Evolutionary conservation across 2,888 invertebrate species (phyloP).

Genomic region (Megastigmus dorsalis): DNA sequence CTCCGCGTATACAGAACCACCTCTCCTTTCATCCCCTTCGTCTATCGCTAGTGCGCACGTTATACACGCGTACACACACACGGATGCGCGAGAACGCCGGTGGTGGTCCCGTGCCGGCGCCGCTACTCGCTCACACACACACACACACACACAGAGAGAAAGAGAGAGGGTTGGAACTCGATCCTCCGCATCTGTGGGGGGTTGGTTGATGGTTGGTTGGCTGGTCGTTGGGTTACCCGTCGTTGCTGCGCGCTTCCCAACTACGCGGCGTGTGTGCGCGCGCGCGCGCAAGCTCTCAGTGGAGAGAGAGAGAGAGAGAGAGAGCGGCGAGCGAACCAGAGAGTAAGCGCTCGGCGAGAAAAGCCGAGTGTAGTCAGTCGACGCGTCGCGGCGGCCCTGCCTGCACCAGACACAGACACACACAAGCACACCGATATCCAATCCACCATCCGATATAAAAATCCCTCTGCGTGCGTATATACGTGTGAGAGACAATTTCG

Average conservation of each 20-base stretch:
- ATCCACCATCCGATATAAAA: no score
- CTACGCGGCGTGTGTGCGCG: constrained; percentile 6
- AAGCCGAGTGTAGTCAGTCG: constrained; percentile 67
- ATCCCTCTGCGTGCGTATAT: no score
- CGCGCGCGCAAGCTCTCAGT: not conserved
- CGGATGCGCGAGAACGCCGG: no score
- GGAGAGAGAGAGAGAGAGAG: not conserved
- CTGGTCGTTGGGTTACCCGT: not conserved
- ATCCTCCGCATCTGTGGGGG: constrained; percentile 13
- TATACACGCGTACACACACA: no score
- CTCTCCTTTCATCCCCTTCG: no score
- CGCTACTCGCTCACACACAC: not conserved
- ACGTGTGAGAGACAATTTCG: no score
- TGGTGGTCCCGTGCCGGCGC: not conserved
- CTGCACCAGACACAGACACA: no score
- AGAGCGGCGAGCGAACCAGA: constrained; percentile 30
- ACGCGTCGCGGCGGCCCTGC: constrained; percentile 62
- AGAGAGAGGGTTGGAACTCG: constrained; percentile 18
- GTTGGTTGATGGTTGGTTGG: no score
- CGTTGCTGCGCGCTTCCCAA: not conserved
- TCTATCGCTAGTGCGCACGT: no score
- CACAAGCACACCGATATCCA: no score
- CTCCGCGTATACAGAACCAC: no score
- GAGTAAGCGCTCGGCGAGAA: constrained; percentile 47
- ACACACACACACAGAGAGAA: no score